Base-by-base conservation (phyloP, 1,140 invertebrate species). In the Heterodera schachtii region DNA sequence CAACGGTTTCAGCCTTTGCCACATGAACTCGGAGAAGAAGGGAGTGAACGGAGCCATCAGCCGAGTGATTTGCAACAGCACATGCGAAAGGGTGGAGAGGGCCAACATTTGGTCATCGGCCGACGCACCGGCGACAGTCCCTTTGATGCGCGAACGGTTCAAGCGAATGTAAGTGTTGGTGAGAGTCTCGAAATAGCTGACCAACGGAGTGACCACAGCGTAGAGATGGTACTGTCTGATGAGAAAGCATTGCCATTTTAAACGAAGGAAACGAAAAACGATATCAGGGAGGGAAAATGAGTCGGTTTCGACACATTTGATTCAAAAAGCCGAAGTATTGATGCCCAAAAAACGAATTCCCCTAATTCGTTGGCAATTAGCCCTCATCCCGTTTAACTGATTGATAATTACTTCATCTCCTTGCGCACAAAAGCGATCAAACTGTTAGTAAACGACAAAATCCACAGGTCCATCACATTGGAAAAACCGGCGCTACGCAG, bases 111-210 rank as follows among this genome's bases (percentile, higher is more conserved):
- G 96, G 88, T 99, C 96, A 19, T 93, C 91, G 21, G 9, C 19
- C 11, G 91, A 91, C 87, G 98, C 96, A 19, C 92, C 91, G 41
- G 89, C 78, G 3, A 93, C 91, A 85, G 79, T 66, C 11, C 70
- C 91, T 91, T 93, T 97, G 64, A 98, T 92, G 71, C 97, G 92
- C 87, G 94, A 94, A 75, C 97, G 93, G 90, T 99, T 99, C 93
- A 98, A 95, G 79, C 97, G 92, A 9, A 99, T 96, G 90, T 98
- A 98, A 96, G 96, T 98, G 90, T 99, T 99, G 6, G 96, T 98
- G 3, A 99, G 92, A 89, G 98, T 95, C 88, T 98, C 96, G 84
- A 99, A 96, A 90, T 96, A 99, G 90, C 96, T 96, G 0, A 98
- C 94, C 16, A 99, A 91, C 71, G 93, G 92, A 3, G 97, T 96